phyloP scores from a whole-genome alignment of 2,888 invertebrate genomes.

The Andrena praecox region DNA sequence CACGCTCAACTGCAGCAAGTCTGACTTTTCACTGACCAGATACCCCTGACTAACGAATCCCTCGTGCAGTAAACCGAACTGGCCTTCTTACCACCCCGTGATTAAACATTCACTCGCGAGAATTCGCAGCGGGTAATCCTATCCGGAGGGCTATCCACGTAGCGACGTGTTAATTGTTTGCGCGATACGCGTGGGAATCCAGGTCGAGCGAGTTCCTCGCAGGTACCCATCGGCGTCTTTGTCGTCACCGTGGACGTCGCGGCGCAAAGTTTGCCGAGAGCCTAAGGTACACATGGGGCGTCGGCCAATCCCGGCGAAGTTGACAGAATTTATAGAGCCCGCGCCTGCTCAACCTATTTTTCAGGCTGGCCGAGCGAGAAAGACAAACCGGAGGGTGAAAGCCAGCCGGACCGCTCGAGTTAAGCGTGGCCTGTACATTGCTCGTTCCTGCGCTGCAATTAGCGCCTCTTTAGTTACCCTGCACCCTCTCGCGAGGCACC shows the following conservation, averaged over 20 bases:
- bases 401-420: conserved; percentile 71
- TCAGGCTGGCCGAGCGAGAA: conserved; percentile 15
- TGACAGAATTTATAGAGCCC: conserved; percentile 71
- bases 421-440: conserved; percentile 72
- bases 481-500: conserved; percentile 51
- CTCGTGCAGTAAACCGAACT: conserved; percentile 23
- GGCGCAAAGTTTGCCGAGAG: conserved; percentile 64
- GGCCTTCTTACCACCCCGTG: no score
- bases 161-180: conserved; percentile 59
- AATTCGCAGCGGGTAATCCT: conserved; percentile 33
- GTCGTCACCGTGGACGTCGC: conserved; percentile 35
- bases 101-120: conserved; percentile 27
- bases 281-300: conserved; percentile 55
- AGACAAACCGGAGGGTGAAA: conserved; percentile 34
- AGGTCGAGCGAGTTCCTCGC: conserved; percentile 28
- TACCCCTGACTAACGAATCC: conserved; percentile 22
- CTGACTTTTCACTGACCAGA: no score
- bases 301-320: conserved; percentile 62
- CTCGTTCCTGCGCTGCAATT: conserved; percentile 77
- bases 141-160: conserved; percentile 25
- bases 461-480: conserved; percentile 75
- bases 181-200: conserved; percentile 65
- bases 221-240: conserved; percentile 42
- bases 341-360: conserved; percentile 74
- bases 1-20: no score